Percentiles rank a stretch among this genome's conserved stretches.
Evolutionary conservation across 2,888 invertebrate genomes (phyloP).

Genomic region (Monopis laevigella): DNA sequence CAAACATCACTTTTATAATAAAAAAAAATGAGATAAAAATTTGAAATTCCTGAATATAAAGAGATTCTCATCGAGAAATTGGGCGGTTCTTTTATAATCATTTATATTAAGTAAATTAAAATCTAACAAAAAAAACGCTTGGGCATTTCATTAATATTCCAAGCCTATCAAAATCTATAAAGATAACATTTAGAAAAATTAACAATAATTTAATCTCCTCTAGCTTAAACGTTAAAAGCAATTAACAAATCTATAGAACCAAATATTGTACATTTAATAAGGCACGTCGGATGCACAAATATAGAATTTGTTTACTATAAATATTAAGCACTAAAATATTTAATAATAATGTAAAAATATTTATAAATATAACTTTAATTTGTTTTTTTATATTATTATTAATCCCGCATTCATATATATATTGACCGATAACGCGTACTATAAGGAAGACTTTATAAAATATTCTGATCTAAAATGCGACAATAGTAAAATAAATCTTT

Average conservation of each 20-base stretch:
- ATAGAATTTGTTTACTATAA: slow-evolving; percentile 42
- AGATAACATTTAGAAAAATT: slow-evolving; percentile 60
- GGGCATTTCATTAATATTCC: no score
- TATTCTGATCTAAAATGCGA: slow-evolving; percentile 35
- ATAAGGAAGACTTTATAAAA: slow-evolving; percentile 42
- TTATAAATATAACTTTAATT: slow-evolving; percentile 36
- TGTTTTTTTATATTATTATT: slow-evolving; percentile 19
- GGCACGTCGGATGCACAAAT: slow-evolving; percentile 60
- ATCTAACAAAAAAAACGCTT: no score
- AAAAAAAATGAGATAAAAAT: no score
- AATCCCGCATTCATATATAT: slow-evolving; percentile 38
- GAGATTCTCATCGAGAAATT: no score
- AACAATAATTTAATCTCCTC: slow-evolving; percentile 67
- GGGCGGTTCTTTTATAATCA: no score
- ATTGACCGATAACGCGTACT: slow-evolving; percentile 30
- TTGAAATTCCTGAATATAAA: no score
- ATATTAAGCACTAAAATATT: slow-evolving; percentile 48
- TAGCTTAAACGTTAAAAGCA: slow-evolving; percentile 51
- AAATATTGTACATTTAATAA: slow-evolving; percentile 60
- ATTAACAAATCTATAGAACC: slow-evolving; percentile 58
- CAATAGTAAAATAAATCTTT: slow-evolving; percentile 47
- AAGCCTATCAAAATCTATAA: no score
- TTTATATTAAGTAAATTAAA: no score
- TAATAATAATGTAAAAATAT: slow-evolving; percentile 33
- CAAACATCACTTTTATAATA: no score